Conservation (phyloP, 2,888 invertebrate genomes). For the Tetragnatha montana region DNA sequence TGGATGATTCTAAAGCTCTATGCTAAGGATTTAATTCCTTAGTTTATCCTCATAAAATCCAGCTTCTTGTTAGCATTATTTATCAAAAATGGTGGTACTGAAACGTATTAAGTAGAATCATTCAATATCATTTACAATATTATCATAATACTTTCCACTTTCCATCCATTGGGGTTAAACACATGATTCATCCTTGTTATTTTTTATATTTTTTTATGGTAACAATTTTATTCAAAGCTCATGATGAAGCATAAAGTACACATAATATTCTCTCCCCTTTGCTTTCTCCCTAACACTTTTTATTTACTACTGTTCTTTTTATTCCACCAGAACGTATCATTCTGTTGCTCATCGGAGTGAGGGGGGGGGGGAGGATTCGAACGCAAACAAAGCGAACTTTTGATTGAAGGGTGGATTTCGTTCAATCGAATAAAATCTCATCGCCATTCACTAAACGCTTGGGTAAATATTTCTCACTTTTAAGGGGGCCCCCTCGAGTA, state of each 20-base stretch:
- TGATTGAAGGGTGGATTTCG: slow-evolving; percentile 24
- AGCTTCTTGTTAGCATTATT: too few species aligned
- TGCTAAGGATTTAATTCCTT: too few species aligned
- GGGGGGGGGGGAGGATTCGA: not conserved
- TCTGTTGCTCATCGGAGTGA: slow-evolving; percentile 17
- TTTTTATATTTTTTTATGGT: too few species aligned
- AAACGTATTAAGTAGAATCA: too few species aligned
- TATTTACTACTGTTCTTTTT: not conserved
- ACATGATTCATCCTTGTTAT: too few species aligned
- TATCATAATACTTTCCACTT: too few species aligned
- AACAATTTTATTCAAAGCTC: slow-evolving; percentile 11
- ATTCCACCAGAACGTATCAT: too few species aligned
- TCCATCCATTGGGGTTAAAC: too few species aligned
- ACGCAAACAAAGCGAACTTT: slow-evolving; percentile 12
- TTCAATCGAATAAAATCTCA: slow-evolving; percentile 21
- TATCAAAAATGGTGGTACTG: too few species aligned
- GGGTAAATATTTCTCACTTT: slow-evolving; percentile 30
- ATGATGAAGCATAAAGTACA: slow-evolving; percentile 8
- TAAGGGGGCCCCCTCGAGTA: not conserved
- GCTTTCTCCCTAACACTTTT: not conserved
- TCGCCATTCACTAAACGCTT: not conserved
- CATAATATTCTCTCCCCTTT: slow-evolving; percentile 1
- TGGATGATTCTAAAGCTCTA: too few species aligned
- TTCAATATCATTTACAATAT: too few species aligned
- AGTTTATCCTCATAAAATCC: too few species aligned